Evolutionary conservation across 2,113 vertebrate species (phyloP).

Genomic region (Hippocampus zosterae): DNA sequence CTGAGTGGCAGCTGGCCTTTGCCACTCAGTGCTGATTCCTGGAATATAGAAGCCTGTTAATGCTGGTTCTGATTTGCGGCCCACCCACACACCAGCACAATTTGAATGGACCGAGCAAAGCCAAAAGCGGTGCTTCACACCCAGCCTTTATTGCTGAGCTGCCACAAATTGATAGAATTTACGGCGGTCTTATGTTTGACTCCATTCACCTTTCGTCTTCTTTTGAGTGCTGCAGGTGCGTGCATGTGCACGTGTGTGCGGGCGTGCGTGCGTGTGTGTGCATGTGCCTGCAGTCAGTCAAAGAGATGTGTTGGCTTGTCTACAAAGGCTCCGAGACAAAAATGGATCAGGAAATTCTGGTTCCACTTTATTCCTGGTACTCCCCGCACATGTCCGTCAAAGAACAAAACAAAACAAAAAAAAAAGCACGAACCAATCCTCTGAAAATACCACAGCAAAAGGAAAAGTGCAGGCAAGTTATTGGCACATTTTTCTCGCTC

Average conservation of each 20-base stretch:
- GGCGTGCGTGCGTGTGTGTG: slow-evolving; percentile 12
- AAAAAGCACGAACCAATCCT: slow-evolving; percentile 21
- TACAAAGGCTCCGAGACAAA: slow-evolving; percentile 62
- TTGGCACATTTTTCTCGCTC: slow-evolving; percentile 36
- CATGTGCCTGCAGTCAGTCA: slow-evolving; percentile 46
- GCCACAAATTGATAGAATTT: slow-evolving; percentile 59
- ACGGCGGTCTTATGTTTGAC: slow-evolving; percentile 35
- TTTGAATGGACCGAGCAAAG: slow-evolving; percentile 41
- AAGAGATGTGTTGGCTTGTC: slow-evolving; percentile 53
- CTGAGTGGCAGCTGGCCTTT: slow-evolving; percentile 39
- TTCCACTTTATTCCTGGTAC: slow-evolving; percentile 38
- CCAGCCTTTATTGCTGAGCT: slow-evolving; percentile 39
- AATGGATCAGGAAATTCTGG: slow-evolving; percentile 68
- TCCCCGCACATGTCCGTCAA: slow-evolving; percentile 43
- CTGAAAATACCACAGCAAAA: slow-evolving; percentile 19
- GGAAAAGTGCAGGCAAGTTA: slow-evolving; percentile 27
- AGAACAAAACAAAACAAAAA: slow-evolving; percentile 10
- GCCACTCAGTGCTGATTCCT: slow-evolving; percentile 36
- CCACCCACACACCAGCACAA: slow-evolving; percentile 62
- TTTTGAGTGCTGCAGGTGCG: slow-evolving; percentile 51
- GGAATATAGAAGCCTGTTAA: slow-evolving; percentile 31
- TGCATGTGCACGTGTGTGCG: slow-evolving; percentile 46
- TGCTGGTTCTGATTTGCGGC: slow-evolving; percentile 62
- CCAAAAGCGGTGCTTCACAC: slow-evolving; percentile 47
- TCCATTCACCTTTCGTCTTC: slow-evolving; percentile 4